phyloP scores from a whole-genome alignment of 2,888 invertebrate species.

The Drosophila affinis region DNA sequence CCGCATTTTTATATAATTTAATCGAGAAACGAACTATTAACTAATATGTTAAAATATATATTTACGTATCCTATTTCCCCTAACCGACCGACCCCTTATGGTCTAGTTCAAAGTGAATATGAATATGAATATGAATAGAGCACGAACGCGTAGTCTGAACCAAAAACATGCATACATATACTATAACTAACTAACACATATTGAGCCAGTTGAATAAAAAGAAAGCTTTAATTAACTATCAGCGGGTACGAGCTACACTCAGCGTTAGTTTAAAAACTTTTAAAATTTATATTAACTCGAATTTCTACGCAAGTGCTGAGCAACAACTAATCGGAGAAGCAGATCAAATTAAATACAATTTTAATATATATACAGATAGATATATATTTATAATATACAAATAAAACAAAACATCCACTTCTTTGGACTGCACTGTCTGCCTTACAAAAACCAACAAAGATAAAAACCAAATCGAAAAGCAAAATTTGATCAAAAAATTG shows the following conservation, averaged over 20 bases:
- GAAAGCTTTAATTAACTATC: slow-evolving; percentile 75
- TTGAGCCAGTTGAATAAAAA: slow-evolving; percentile 59
- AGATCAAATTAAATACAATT: slow-evolving; percentile 20
- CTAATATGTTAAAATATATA: slow-evolving; percentile 57
- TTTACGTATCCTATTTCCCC: slow-evolving; percentile 40
- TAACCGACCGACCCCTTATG: slow-evolving; percentile 43
- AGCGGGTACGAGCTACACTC: slow-evolving; percentile 58
- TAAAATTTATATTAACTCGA: slow-evolving; percentile 46
- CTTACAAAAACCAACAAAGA: slow-evolving; percentile 55
- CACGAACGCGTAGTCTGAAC: slow-evolving; percentile 66
- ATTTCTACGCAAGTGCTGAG: slow-evolving; percentile 31
- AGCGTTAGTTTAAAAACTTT: slow-evolving; percentile 57
- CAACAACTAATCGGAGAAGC: slow-evolving; percentile 18
- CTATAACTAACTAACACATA: slow-evolving; percentile 70
- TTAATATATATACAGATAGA: slow-evolving; percentile 17
- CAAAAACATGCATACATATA: slow-evolving; percentile 37
- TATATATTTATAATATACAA: slow-evolving; percentile 25
- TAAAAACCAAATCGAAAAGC: slow-evolving; percentile 17
- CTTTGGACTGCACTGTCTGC: slow-evolving; percentile 74
- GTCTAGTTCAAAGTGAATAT: slow-evolving; percentile 47
- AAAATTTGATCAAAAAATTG: slow-evolving; percentile 34
- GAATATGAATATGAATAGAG: slow-evolving; percentile 11
- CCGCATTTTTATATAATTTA: slow-evolving; percentile 65
- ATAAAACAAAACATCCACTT: slow-evolving; percentile 43
- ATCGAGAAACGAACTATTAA: slow-evolving; percentile 48